A percentile compares a stretch with the other conserved stretches of the same genome.
Conservation (phyloP, 2,888 invertebrate species). For the Plagiodera versicolora region DNA sequence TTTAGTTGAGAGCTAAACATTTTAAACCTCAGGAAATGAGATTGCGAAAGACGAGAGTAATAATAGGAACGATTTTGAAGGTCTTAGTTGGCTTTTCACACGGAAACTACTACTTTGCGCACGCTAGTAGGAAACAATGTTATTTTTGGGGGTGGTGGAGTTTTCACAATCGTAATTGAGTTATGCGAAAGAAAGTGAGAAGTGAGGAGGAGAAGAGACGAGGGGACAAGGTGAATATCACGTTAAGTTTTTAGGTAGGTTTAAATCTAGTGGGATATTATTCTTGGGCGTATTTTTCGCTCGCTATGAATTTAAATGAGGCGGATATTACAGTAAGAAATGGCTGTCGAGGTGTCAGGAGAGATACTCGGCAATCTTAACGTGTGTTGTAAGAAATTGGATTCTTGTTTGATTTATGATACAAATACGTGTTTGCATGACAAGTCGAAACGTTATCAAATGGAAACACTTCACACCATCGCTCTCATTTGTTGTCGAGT, state of each 20-base stretch:
- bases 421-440: conserved; percentile 38
- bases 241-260: conserved; percentile 25
- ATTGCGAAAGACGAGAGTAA: no score
- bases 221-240: not conserved
- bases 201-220: no score
- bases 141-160: no score
- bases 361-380: conserved; percentile 32
- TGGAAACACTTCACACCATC: conserved; percentile 31
- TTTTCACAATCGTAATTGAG: not conserved
- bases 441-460: conserved; percentile 28
- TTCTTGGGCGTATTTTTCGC: conserved; percentile 24
- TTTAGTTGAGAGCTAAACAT: no score
- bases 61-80: no score
- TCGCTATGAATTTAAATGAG: conserved; percentile 37
- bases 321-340: conserved; percentile 37
- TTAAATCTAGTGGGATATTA: conserved; percentile 23
- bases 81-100: no score
- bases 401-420: conserved; percentile 40
- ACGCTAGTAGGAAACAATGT: no score
- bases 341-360: conserved; percentile 35
- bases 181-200: conserved; percentile 12
- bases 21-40: no score
- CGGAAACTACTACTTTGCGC: no score
- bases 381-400: conserved; percentile 36
- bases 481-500: conserved; percentile 18